Evolutionary conservation across 2,888 invertebrate species (phyloP), one percentile per base, ranked within the genome.

Genomic region (Apoderus coryli): DNA sequence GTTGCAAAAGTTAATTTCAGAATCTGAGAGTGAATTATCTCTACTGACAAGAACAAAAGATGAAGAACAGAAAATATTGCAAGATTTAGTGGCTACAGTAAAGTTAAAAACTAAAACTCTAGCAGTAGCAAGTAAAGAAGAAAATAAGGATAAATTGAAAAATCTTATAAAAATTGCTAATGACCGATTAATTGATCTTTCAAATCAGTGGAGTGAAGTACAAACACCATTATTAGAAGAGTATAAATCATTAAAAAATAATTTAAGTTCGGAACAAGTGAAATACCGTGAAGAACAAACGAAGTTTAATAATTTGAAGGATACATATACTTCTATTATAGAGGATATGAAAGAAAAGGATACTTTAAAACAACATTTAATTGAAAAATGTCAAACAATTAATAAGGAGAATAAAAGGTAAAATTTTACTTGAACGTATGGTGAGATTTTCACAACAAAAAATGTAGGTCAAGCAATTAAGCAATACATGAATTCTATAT

Each of bases 151-250:
- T 4, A 73, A 72, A 54, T 52, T 76, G 33, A 65, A 67, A 43
- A 53, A 56, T 10, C 48, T 68, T 10, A 64, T 80, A 11, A 69
- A 72, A 36, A 60, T 64, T 11, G 71, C 72, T 37, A 66, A 67
- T 27, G 70, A 71, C 44, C 65, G 74, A 45, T 56, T 79, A 16
- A 58, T 69, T 14, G 66, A 64, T 32, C 53, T 82, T 28, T 70
- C 71, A 3, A 66, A 65, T 33, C 77, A 81, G 45, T 84, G 82
- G 81, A 72, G 77, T 44, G 67, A 71, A 29, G 76, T 78, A 46
- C 64, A 76, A 39, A 61, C 61, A 14, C 77, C 79, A 1, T 54
- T 81, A 9, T 58, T 76, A 14, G 63, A 69, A 39, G 64, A 72
- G 42, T 72, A 69, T 46, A 55, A 68, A 26, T 31, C 43, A 6